A percentile compares a stretch with the other conserved stretches of the same genome.
These are phyloP conservation scores for Aleiodes alternator DNA, from an alignment of 2,888 invertebrate genomes.

Conservation along the genomic window DNA sequence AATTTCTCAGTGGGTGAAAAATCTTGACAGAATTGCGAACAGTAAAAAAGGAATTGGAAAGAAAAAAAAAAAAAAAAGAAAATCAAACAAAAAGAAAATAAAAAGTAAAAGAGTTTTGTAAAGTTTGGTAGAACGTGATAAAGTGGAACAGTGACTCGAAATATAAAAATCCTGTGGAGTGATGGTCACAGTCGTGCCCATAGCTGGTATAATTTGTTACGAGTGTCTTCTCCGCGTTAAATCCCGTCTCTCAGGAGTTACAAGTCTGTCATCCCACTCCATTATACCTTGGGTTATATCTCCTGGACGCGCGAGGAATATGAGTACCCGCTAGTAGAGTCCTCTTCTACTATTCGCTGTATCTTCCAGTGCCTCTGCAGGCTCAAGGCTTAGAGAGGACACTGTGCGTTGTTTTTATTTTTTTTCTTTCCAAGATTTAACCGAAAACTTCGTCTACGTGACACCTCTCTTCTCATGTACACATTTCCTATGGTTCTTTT, in stretches of 20 bases:
- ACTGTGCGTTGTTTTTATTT: conserved; percentile 49
- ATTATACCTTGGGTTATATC: conserved; percentile 56
- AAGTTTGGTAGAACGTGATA: conserved; percentile 5
- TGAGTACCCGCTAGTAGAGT: conserved; percentile 55
- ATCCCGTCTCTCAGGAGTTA: conserved; percentile 37
- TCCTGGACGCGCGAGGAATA: conserved; percentile 63
- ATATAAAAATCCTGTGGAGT: conserved; percentile 32
- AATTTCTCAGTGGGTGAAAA: not conserved
- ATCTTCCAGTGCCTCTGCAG: too few species aligned
- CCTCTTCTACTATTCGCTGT: conserved; percentile 39
- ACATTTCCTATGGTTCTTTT: conserved; percentile 23
- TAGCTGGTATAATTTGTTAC: conserved; percentile 43
- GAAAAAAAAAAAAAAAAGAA: not conserved
- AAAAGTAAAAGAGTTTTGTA: not conserved
- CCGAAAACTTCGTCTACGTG: conserved; percentile 58
- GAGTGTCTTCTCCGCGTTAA: conserved; percentile 37
- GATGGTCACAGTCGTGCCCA: conserved; percentile 23
- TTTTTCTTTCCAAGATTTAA: conserved; percentile 58
- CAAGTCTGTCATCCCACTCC: conserved; percentile 46
- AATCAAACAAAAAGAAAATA: conserved; percentile 1
- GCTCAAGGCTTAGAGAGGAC: conserved; percentile 29
- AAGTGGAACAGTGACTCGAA: conserved; percentile 14
- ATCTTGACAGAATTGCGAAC: not conserved
- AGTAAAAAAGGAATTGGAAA: conserved; percentile 7
- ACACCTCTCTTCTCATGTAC: conserved; percentile 46